Conservation (phyloP, 2,113 vertebrate genomes). For the Calidris pygmaea region DNA sequence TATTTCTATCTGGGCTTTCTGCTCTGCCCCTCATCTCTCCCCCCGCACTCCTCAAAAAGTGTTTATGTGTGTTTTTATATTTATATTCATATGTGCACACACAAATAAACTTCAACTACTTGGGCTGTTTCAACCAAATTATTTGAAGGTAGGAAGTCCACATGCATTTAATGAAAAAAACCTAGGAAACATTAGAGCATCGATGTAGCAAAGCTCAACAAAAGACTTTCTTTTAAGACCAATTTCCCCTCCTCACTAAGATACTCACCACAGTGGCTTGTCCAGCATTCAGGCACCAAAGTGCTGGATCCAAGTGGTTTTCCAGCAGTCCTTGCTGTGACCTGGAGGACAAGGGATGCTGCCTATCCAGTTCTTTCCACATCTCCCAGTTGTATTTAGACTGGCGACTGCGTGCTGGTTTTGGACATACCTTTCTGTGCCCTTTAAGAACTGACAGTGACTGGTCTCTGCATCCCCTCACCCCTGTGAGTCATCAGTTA, state of each 20-base stretch:
- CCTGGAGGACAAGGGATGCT: background rate
- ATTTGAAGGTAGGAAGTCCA: background rate
- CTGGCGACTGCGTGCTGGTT: background rate
- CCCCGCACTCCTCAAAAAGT: background rate
- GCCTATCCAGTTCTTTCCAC: background rate
- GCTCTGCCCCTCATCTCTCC: background rate
- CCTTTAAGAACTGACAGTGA: background rate
- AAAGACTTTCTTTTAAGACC: background rate
- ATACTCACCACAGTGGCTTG: background rate
- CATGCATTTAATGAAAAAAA: background rate
- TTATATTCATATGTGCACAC: rapidly evolving
- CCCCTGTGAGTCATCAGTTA: background rate
- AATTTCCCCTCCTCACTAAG: background rate
- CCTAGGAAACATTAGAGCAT: background rate
- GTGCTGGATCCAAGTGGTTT: background rate
- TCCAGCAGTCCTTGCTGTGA: background rate
- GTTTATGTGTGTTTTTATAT: background rate
- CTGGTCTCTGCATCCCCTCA: background rate
- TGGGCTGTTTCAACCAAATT: background rate
- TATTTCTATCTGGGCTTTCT: background rate
- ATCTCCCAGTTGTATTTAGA: background rate
- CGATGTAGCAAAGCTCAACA: background rate
- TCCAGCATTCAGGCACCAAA: background rate
- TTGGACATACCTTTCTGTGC: background rate
- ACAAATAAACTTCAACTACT: background rate